phyloP scores from a whole-genome alignment of 2,797 vertebrate species.

The Parotocinclus haroldoi region DNA sequence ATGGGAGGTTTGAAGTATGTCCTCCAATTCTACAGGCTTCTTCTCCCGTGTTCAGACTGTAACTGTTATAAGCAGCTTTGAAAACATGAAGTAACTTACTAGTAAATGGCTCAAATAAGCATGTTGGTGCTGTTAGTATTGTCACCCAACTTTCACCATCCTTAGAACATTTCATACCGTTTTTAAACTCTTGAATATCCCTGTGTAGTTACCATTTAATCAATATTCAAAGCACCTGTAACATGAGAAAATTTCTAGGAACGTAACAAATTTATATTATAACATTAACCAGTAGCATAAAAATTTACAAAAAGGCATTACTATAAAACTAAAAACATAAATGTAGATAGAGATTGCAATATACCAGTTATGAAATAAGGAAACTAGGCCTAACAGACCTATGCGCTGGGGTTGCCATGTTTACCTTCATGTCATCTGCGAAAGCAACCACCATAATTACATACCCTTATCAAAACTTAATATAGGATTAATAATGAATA shows the following conservation, averaged over 20 bases:
- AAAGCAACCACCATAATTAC: no score
- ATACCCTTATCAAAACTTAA: no score
- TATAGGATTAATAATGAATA: no score
- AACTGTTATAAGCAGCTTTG: conserved; percentile 23
- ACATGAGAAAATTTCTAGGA: background rate
- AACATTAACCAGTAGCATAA: background rate
- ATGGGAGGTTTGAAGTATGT: conserved; percentile 22
- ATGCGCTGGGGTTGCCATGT: no score
- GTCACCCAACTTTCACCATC: background rate
- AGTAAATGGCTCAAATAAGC: background rate
- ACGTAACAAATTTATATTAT: background rate
- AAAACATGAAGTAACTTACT: conserved; percentile 15
- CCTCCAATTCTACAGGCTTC: conserved; percentile 27
- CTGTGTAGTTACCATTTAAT: background rate
- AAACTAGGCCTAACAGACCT: no score
- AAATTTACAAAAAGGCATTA: no score
- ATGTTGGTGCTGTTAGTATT: conserved; percentile 4
- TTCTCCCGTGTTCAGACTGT: conserved; percentile 22
- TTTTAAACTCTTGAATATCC: background rate
- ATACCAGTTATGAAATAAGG: no score
- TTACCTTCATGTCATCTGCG: no score
- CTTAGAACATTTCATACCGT: conserved; percentile 4
- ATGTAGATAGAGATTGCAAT: no score
- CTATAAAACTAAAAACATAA: no score
- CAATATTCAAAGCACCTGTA: background rate